Evolutionary conservation across 1,140 invertebrate genomes (phyloP).

Genomic region (Lepeophtheirus salmonis): DNA sequence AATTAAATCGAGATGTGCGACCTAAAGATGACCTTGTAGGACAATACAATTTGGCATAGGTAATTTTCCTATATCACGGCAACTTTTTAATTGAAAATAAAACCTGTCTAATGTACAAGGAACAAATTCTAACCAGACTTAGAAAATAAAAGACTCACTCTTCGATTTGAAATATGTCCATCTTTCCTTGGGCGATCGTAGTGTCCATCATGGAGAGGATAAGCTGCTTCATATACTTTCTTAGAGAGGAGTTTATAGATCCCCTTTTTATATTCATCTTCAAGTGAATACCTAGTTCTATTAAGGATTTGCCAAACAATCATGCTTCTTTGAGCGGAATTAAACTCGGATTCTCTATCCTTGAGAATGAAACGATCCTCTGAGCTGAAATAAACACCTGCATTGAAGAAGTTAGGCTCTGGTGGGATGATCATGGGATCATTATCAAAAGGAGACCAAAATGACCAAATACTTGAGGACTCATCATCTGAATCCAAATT

Average conservation of each 20-base stretch:
- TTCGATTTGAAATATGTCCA: neutral
- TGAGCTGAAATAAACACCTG: neutral
- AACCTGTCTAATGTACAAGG: too few species aligned
- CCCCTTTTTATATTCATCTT: neutral
- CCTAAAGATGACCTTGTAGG: too few species aligned
- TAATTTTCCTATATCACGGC: too few species aligned
- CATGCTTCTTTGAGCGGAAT: neutral
- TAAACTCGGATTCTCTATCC: neutral
- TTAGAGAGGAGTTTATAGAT: neutral
- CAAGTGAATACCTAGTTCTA: neutral
- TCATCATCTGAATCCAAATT: neutral
- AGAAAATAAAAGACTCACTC: too few species aligned
- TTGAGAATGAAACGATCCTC: neutral
- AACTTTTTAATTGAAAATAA: too few species aligned
- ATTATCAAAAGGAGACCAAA: neutral
- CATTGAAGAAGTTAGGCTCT: neutral
- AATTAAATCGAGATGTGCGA: too few species aligned
- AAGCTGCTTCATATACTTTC: constrained; percentile 1
- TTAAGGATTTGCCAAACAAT: constrained; percentile 3
- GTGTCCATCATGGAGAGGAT: constrained; percentile 2
- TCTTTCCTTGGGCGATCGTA: neutral
- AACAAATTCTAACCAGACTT: too few species aligned
- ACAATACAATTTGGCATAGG: too few species aligned
- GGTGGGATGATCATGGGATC: neutral
- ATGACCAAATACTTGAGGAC: neutral